Conservation (phyloP, 2,888 invertebrate species). For the Formica aserva region DNA sequence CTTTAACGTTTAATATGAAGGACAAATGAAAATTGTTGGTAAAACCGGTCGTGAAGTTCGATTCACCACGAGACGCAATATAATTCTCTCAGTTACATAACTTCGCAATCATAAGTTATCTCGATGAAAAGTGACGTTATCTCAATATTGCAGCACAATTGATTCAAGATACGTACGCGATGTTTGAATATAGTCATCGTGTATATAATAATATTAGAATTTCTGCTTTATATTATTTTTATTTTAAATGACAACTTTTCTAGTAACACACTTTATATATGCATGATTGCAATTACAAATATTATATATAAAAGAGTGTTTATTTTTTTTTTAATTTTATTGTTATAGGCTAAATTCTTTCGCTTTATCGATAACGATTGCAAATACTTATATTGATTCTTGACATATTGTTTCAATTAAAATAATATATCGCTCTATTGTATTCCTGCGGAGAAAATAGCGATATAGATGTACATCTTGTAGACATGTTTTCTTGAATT, state of each 20-base stretch:
- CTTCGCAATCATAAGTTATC: not conserved
- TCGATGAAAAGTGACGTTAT: not conserved
- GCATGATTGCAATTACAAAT: not conserved
- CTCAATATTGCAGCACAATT: not conserved
- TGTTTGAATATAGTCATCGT: not conserved
- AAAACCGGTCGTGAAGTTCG: not conserved
- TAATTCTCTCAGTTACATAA: slow-evolving; percentile 2
- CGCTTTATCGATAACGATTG: not conserved
- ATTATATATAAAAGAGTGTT: not conserved
- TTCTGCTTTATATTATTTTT: not conserved
- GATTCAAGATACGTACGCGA: not conserved
- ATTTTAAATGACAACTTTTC: not conserved
- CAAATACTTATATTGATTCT: not conserved
- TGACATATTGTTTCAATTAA: not conserved
- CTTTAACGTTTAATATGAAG: not conserved
- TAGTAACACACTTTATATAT: not conserved
- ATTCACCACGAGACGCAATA: not conserved
- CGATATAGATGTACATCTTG: not conserved
- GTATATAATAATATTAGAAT: not conserved
- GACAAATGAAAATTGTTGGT: not conserved
- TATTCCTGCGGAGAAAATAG: not conserved
- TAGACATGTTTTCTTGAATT: not conserved
- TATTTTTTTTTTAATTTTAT: not conserved
- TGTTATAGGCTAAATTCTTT: not conserved
- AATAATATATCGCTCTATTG: not conserved